A percentile compares a stretch with the other conserved stretches of the same genome.
phyloP scores from a whole-genome alignment of 2,797 vertebrate species.

The Meda fulgida region DNA sequence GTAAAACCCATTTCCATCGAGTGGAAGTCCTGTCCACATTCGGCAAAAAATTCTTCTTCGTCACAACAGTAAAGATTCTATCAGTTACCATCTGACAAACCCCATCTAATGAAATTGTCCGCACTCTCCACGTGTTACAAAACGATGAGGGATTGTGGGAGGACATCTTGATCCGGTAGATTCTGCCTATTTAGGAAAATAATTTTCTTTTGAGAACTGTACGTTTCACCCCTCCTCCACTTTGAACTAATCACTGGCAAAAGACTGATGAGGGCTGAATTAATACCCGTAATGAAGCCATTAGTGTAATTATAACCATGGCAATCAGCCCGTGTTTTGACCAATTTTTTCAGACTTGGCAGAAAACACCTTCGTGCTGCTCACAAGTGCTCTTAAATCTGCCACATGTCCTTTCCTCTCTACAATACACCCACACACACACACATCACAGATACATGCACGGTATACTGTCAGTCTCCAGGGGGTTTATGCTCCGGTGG shows the following conservation, averaged over 20 bases:
- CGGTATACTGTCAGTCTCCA: slow-evolving; percentile 37
- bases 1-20: not conserved
- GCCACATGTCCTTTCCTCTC: slow-evolving; percentile 27
- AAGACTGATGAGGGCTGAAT: slow-evolving; percentile 66
- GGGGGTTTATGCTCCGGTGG: slow-evolving; percentile 40
- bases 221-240: slow-evolving; percentile 52
- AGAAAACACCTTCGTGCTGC: slow-evolving; percentile 52
- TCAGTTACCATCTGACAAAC: slow-evolving; percentile 32
- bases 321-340: slow-evolving; percentile 65
- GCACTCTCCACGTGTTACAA: slow-evolving; percentile 16
- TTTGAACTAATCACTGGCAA: slow-evolving; percentile 65
- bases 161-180: slow-evolving; percentile 54
- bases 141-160: slow-evolving; percentile 32
- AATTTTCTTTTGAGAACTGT: slow-evolving; percentile 59
- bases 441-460: slow-evolving; percentile 22
- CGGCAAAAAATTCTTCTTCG: not conserved
- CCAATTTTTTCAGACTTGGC: slow-evolving; percentile 52
- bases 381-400: slow-evolving; percentile 54
- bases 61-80: slow-evolving; percentile 28
- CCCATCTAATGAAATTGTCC: slow-evolving; percentile 26
- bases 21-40: not conserved
- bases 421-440: slow-evolving; percentile 5
- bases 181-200: slow-evolving; percentile 53
- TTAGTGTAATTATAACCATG: slow-evolving; percentile 65
- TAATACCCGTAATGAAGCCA: slow-evolving; percentile 66